Conservation (phyloP, 2,113 vertebrate genomes). For the Anolis carolinensis region DNA sequence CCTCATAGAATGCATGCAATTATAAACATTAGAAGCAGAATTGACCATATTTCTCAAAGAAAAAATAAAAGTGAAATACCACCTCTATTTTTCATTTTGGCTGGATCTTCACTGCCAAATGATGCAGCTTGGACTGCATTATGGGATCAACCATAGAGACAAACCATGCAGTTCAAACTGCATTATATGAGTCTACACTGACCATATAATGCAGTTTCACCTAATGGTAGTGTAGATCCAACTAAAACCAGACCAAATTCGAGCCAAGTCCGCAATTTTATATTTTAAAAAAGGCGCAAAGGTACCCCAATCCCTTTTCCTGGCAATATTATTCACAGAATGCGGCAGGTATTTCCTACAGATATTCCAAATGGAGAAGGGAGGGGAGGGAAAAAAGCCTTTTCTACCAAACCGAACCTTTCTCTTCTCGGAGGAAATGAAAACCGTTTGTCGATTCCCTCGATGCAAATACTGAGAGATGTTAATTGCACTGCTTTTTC, state of each 20-base stretch:
- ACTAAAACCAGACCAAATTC: neutral
- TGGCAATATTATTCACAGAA: no score
- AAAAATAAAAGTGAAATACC: neutral
- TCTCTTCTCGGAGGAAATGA: neutral
- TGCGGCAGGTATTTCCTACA: neutral
- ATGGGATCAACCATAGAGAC: no score
- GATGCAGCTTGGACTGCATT: no score
- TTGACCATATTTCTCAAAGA: neutral
- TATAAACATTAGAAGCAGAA: neutral
- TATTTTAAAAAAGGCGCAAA: no score
- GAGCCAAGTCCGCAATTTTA: neutral
- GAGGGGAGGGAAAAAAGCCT: neutral
- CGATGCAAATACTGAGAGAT: neutral
- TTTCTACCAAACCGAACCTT: neutral
- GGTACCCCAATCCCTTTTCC: no score
- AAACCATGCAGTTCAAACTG: no score
- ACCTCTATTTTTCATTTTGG: no score
- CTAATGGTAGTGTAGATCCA: neutral
- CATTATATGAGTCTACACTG: no score
- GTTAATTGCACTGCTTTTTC: neutral
- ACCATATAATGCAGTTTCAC: no score
- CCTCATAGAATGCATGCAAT: no score
- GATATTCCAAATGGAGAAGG: neutral
- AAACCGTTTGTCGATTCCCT: neutral
- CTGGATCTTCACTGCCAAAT: no score